Evolutionary conservation across 1,140 invertebrate genomes (phyloP), one percentile per base, ranked within the genome.

Genomic region (Tribolium madens): DNA sequence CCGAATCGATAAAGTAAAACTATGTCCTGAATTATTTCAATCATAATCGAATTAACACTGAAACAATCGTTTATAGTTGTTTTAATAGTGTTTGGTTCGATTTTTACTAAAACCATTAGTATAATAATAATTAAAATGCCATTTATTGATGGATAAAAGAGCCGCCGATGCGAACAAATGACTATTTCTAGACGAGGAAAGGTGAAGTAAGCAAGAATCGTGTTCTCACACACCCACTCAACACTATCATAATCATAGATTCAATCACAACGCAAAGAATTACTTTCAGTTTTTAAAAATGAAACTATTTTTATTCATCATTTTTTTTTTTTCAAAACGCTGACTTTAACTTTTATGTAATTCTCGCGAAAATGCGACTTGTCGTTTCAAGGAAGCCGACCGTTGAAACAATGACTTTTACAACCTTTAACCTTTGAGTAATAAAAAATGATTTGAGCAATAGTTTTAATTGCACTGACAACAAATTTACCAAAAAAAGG

Each of bases 101-200:
- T 60, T 60, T n/a, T 26, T 26, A 26, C 21, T 3, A 31, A 60
- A 31, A n/a, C 10, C 18, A 26, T 57, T 18, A 18, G 3, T n/a
- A 33, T 64, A 9, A 33, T 64, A 10, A 64, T 47, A 72, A 72
- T 72, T 72, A 72, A 72, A 72, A 72, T 52, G 47, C 46, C 70
- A 52, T 72, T 72, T 72, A 64, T 64, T 18, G 57, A 64, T n/a
- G 17, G 5, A 17, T 57, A 18, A 57, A 57, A 57, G 18, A 21
- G 52, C 52, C 52, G 52, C 52, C 52, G 52, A 21, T 17, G 52
- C 17, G 52, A 18, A n/a, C 10, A 26, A 18, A 18, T n/a, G 36
- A 42, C 7, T 10, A 10, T 1, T 36, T 36, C 36, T 42, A 21
- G 52, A 10, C 15, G 52, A 57, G 18, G 52, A 12, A 57, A 57